Base-by-base conservation (phyloP, 2,888 invertebrate genomes). In the Agriopis leucophaearia region DNA sequence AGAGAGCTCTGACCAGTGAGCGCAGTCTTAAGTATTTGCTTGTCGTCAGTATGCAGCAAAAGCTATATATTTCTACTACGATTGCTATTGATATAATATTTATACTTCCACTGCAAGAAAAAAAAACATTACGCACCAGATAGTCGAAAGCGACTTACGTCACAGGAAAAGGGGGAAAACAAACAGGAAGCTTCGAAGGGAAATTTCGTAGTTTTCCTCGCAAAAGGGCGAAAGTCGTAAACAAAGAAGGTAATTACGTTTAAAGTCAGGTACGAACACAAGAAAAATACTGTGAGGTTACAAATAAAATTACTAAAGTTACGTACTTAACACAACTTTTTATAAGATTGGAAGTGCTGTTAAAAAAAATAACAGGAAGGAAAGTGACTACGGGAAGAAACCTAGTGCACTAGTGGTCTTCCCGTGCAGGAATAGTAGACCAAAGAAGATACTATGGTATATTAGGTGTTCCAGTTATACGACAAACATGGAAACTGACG, bases 211-310 rank as follows among this genome's bases (percentile, higher is more conserved):
- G 73, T 78, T 74, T 78, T 70, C 70, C 72, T 69, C 73, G 71
- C 77, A 73, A 66, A 77, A 71, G 72, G 71, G 65, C 68, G 63
- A 70, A 72, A 60, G 63, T 74, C 80, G 79, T 83, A 83, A 83
- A 83, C 77, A 75, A 75, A 77, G 74, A 74, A 72, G 66, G 79
- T 80, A 83, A 83, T 84, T 79, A 82, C 78, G 77, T 69, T 78
- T 80, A 78, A 81, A 80, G 64, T 76, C 76, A 78, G 79, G 78
- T 80, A 65, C 44, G 40, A 47, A 64, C 12, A 69, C 61, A 72
- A 40, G 51, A 56, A 72, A 63, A 66, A 68, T 67, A 71, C 66
- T 63, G 69, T 51, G 61, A 73, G 73, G 75, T 71, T 69, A 66
- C 63, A 65, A 45, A 60, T 13, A 13, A 12, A 51, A 35, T 35